A percentile compares a stretch with the other conserved stretches of the same genome.
Conservation (phyloP, 1,140 invertebrate genomes). For the Drosophila kepulauana region DNA sequence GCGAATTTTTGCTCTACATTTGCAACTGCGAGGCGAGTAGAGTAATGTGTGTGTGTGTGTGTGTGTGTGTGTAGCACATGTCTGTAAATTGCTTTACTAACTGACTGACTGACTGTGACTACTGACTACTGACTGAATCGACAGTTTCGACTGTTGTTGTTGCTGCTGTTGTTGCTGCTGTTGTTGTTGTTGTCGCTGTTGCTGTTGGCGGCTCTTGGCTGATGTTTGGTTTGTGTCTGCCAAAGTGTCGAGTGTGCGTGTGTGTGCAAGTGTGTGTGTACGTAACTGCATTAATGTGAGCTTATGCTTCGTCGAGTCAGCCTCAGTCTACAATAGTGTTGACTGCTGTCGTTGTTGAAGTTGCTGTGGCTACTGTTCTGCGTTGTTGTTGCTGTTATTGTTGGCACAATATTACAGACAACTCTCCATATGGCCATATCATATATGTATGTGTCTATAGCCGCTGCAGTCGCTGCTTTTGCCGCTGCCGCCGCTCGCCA, state of each 20-base stretch:
- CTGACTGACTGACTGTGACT: slow-evolving; percentile 63
- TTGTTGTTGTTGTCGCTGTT: slow-evolving; percentile 56
- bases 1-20: slow-evolving; percentile 43
- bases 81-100: slow-evolving; percentile 82
- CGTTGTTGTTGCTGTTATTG: slow-evolving; percentile 52
- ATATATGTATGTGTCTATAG: slow-evolving; percentile 48
- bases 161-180: slow-evolving; percentile 44
- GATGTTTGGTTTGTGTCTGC: slow-evolving; percentile 76
- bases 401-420: slow-evolving; percentile 71
- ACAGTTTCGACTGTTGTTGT: slow-evolving; percentile 45
- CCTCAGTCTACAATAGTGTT: slow-evolving; percentile 55
- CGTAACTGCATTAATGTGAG: slow-evolving; percentile 78
- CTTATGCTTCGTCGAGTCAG: slow-evolving; percentile 61
- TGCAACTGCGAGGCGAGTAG: slow-evolving; percentile 15
- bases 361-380: slow-evolving; percentile 48
- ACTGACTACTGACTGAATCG: slow-evolving; percentile 52
- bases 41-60: background rate
- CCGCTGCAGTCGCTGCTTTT: slow-evolving; percentile 33
- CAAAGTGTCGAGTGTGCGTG: slow-evolving; percentile 54
- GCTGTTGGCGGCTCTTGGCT: slow-evolving; percentile 39
- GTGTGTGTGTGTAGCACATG: slow-evolving; percentile 57
- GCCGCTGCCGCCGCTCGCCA: slow-evolving; percentile 51
- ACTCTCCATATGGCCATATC: slow-evolving; percentile 23
- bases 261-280: slow-evolving; percentile 32
- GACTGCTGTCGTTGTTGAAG: slow-evolving; percentile 25